Base-by-base conservation (phyloP, 2,888 invertebrate genomes). In the Drosophila neotestacea region DNA sequence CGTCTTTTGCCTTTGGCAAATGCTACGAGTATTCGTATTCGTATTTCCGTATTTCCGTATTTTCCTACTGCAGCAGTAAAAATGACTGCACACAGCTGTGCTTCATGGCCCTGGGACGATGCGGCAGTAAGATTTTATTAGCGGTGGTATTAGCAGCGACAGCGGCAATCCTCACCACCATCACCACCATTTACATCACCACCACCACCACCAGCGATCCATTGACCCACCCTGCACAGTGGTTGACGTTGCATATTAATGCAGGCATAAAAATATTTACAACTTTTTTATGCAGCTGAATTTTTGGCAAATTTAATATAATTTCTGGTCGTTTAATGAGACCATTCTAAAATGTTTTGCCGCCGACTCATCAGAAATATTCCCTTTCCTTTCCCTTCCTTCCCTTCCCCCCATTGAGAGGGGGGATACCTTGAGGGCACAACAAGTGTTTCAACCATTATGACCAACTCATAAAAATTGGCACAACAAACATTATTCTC, bases 11-110 rank as follows among this genome's bases (percentile, higher is more conserved):
- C 77, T 77, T 48, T 65, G 59, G 65, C 77, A 64, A 64, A 39
- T 72, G 58, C 72, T 28, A n/a, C 22, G 50, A 50, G n/a, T n/a
- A 22, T 22, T 36, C 50, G 50, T 50, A 62, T 79, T 32, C 22
- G 22, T 22, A 22, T 22, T 22, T 22, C 22, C 22, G 22, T 22
- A 22, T 22, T 22, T 22, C 22, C 22, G 22, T 22, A 22, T 32
- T 30, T 70, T 56, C 47, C 76, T 66, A 76, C 76, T 89, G 85
- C 86, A 88, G 89, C 81, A 88, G 86, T 86, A 86, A 86, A 86
- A 89, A 86, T 88, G 84, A 86, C 86, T 86, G 89, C 89, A 88
- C 85, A 88, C 85, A 86, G 85, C 84, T 86, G 85, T 88, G 88
- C 84, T 86, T 86, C 85, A 86, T 86, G 87, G 88, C 86, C 81